Evolutionary conservation across 2,888 invertebrate species (phyloP).

Genomic region (Rhaphigaster nebulosa): DNA sequence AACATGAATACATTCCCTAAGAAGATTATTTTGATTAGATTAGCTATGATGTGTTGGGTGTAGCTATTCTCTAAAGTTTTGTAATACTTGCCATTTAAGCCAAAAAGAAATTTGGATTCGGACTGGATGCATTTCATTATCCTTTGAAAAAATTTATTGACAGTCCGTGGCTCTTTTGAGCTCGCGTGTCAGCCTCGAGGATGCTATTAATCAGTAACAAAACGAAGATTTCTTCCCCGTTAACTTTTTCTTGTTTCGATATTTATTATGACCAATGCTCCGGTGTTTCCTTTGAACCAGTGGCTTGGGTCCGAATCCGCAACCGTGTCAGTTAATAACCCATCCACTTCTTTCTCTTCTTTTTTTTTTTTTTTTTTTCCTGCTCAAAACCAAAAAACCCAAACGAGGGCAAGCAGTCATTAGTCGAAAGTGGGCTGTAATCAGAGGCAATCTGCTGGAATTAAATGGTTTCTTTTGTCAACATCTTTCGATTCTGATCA

Average conservation of each 20-base stretch:
- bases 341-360: background rate
- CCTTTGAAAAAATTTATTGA: background rate
- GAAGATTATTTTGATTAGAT: no score
- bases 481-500: background rate
- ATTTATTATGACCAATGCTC: constrained; percentile 10
- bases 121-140: background rate
- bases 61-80: no score
- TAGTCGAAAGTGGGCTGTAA: constrained; percentile 2
- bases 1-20: no score
- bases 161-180: background rate
- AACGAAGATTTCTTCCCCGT: background rate
- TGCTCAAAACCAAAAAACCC: background rate
- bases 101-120: background rate
- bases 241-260: background rate
- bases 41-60: no score
- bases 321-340: constrained; percentile 18
- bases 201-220: constrained; percentile 10
- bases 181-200: background rate
- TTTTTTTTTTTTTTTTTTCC: background rate
- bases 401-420: constrained; percentile 28
- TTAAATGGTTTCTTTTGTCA: constrained; percentile 47
- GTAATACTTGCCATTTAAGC: background rate
- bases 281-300: background rate
- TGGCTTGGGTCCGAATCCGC: background rate
- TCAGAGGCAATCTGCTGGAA: background rate